Evolutionary conservation across 2,797 vertebrate species (phyloP).

Genomic region (Poeciliopsis presidionis): DNA sequence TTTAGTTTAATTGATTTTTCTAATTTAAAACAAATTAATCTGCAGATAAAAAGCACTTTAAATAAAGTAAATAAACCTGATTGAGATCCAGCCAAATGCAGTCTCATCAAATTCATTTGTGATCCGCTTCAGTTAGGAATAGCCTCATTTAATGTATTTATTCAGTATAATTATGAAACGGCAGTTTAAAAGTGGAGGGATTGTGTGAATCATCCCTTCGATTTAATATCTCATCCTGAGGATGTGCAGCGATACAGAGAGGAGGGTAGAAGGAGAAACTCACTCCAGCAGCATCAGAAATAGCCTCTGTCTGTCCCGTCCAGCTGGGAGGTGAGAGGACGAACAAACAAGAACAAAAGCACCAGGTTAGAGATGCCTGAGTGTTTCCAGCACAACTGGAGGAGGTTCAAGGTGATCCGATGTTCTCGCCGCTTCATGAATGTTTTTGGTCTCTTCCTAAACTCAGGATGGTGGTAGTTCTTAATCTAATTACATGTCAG

Average conservation of each 20-base stretch:
- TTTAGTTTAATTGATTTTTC: not conserved
- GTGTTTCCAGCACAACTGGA: not conserved
- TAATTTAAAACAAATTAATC: not conserved
- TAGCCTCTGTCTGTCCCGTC: not conserved
- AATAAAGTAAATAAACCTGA: not conserved
- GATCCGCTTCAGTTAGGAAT: not conserved
- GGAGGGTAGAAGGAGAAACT: not conserved
- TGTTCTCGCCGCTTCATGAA: not conserved
- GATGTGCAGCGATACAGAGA: not conserved
- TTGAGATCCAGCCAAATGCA: not conserved
- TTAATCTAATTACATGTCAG: not conserved
- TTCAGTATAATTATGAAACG: not conserved
- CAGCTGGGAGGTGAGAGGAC: not conserved
- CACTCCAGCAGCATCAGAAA: not conserved
- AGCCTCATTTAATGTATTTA: not conserved
- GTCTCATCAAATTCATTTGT: not conserved
- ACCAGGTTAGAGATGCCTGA: not conserved
- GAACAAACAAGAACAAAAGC: not conserved
- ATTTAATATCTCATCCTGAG: conserved; percentile 3
- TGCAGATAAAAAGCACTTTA: not conserved
- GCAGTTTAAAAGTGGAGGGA: not conserved
- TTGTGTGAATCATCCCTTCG: not conserved
- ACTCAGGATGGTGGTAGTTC: not conserved
- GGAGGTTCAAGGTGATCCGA: not conserved
- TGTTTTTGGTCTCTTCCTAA: not conserved